These are phyloP conservation scores for Megalurothrips usitatus DNA, from an alignment of 2,888 invertebrate genomes.

Conservation along the genomic window DNA sequence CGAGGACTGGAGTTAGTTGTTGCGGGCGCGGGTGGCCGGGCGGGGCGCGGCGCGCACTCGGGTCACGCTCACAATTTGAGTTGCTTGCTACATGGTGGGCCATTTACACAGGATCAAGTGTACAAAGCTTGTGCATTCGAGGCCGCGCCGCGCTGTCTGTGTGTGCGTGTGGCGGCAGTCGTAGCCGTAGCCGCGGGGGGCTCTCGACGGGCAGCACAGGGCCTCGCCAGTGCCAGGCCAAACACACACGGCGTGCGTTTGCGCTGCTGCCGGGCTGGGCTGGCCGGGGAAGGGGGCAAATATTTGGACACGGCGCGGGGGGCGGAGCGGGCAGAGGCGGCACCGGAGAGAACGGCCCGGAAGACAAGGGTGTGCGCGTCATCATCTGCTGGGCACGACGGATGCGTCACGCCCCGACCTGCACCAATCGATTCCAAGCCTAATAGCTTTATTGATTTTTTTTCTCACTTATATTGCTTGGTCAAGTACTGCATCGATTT, in stretches of 20 bases:
- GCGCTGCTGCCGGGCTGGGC: background rate
- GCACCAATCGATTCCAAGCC: too few relatives aligned
- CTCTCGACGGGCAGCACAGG: background rate
- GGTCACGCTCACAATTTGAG: background rate
- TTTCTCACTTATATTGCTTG: too few relatives aligned
- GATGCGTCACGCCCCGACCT: too few relatives aligned
- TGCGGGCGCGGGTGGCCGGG: too few relatives aligned
- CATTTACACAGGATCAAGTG: background rate
- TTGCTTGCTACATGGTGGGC: background rate
- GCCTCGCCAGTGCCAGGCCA: background rate
- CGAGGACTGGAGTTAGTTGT: too few relatives aligned
- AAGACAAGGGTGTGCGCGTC: too few relatives aligned
- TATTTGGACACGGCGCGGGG: slow-evolving; percentile 7
- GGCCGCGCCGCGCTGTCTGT: background rate
- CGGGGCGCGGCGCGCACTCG: too few relatives aligned
- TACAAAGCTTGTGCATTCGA: slow-evolving; percentile 3
- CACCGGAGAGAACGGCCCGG: too few relatives aligned
- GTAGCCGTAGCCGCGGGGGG: background rate
- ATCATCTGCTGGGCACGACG: too few relatives aligned
- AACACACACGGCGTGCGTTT: background rate
- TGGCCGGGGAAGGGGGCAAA: background rate
- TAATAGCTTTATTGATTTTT: too few relatives aligned
- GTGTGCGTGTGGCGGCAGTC: background rate
- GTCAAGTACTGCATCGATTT: too few relatives aligned
- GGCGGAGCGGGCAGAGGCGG: background rate